Evolutionary conservation across 2,797 vertebrate genomes (phyloP).

Genomic region (Sciaenops ocellatus): DNA sequence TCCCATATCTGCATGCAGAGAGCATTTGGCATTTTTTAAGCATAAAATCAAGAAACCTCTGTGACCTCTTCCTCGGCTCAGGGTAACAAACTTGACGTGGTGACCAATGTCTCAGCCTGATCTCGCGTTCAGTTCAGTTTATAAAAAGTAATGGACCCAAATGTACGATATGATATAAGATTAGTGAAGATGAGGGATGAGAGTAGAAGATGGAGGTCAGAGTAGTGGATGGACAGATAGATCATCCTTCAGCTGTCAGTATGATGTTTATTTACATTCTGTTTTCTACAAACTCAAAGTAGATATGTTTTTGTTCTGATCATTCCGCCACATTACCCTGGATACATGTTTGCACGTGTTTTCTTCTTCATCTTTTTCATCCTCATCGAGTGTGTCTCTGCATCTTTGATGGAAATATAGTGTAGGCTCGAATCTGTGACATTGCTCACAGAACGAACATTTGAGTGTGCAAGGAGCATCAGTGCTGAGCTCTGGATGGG

Average conservation of each 20-base stretch:
- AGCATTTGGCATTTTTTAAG: neutral
- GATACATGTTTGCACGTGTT: neutral
- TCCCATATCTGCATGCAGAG: neutral
- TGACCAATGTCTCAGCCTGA: conserved; percentile 1
- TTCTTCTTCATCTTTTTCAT: neutral
- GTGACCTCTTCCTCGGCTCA: conserved; percentile 21
- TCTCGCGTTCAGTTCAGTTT: conserved; percentile 37
- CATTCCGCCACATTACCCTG: too few species aligned
- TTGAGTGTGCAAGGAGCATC: neutral
- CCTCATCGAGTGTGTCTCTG: neutral
- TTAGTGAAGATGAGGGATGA: neutral
- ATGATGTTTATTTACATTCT: neutral
- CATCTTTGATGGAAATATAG: neutral
- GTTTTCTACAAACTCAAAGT: neutral
- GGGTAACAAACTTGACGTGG: neutral
- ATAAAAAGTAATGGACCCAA: neutral
- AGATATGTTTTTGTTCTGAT: too few species aligned
- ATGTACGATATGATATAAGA: neutral
- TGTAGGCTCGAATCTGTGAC: neutral
- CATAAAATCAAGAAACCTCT: conserved; percentile 19
- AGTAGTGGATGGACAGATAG: neutral
- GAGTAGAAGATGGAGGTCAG: conserved; percentile 17
- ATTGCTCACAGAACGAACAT: neutral
- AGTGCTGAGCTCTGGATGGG: too few species aligned
- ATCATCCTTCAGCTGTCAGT: conserved; percentile 2